Conservation (phyloP, 2,113 vertebrate genomes). For the Nesospiza acunhae region DNA sequence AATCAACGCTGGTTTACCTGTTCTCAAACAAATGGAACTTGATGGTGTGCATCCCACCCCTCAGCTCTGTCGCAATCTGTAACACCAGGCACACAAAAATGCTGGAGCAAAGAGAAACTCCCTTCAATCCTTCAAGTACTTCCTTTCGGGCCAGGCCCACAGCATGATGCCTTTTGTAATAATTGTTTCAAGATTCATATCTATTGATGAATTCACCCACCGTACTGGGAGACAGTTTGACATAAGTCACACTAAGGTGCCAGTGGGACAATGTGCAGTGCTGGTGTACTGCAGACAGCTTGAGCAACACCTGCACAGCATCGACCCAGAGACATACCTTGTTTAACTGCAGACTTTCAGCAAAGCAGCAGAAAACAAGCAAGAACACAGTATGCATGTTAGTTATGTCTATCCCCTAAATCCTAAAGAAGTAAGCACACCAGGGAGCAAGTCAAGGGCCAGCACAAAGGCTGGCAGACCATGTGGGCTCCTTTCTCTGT, state of each 20-base stretch:
- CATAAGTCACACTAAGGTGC: background rate
- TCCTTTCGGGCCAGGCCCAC: accelerated
- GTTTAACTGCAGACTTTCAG: background rate
- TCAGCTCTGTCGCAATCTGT: background rate
- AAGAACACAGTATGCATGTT: background rate
- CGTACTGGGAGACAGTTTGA: background rate
- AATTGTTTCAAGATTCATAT: background rate
- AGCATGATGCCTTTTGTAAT: background rate
- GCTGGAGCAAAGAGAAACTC: background rate
- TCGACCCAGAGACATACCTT: background rate
- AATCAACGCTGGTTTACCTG: background rate
- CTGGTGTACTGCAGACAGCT: background rate
- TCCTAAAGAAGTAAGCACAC: accelerated
- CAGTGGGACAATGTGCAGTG: accelerated
- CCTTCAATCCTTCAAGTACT: background rate
- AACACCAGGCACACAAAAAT: background rate
- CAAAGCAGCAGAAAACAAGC: background rate
- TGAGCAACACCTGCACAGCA: background rate
- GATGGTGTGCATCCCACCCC: background rate
- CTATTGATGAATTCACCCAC: background rate
- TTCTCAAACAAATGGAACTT: background rate
- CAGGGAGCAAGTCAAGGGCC: background rate
- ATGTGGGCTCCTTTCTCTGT: background rate
- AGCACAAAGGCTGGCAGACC: background rate
- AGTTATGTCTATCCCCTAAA: background rate